A percentile compares a stretch with the other conserved stretches of the same genome.
These are phyloP conservation scores for Papilio xuthus DNA, from an alignment of 1,140 invertebrate species.

Conservation along the genomic window DNA sequence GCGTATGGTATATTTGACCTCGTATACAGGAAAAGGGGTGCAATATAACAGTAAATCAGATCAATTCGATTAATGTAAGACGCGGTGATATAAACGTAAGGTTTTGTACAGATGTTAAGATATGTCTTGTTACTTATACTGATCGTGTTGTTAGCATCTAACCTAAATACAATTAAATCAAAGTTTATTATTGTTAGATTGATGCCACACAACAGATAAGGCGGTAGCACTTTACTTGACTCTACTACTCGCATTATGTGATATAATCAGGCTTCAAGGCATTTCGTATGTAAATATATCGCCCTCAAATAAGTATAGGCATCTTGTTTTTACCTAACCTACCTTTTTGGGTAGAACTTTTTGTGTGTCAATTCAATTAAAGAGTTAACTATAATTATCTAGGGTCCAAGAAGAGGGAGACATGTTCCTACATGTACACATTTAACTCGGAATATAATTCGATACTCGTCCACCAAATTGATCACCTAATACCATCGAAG, in stretches of 20 bases:
- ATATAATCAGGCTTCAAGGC: background rate
- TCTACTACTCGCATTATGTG: background rate
- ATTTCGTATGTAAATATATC: background rate
- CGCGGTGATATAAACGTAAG: constrained; percentile 48
- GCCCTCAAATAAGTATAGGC: background rate
- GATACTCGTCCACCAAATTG: too few species aligned
- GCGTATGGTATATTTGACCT: constrained; percentile 54
- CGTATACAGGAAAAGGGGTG: constrained; percentile 66
- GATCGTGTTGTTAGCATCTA: background rate
- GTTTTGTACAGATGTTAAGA: constrained; percentile 3
- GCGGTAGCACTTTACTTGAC: background rate
- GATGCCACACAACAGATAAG: background rate
- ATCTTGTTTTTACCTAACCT: background rate
- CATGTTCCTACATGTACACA: too few species aligned
- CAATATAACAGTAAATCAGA: constrained; percentile 55
- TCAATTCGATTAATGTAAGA: constrained; percentile 66
- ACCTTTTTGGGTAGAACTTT: background rate
- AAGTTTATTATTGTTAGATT: background rate
- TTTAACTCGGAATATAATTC: too few species aligned
- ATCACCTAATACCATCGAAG: too few species aligned
- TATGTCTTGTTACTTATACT: constrained; percentile 34
- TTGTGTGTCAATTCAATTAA: too few species aligned
- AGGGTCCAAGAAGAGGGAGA: too few species aligned
- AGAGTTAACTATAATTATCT: too few species aligned
- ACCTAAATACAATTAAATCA: background rate